Conservation (phyloP, 2,113 vertebrate genomes). For the Harpagus bidentatus region DNA sequence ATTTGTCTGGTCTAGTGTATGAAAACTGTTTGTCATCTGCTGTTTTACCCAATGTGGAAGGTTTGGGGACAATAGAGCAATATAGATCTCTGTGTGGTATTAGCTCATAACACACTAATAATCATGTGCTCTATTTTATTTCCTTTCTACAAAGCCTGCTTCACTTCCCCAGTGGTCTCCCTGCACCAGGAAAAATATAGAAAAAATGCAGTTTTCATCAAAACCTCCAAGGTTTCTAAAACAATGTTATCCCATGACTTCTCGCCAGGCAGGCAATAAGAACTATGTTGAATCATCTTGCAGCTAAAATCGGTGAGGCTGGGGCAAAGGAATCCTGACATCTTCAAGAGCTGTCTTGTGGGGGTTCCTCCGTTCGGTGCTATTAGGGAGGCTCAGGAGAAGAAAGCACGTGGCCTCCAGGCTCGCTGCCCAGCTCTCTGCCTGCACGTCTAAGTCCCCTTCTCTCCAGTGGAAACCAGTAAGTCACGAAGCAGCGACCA, state of each 20-base stretch:
- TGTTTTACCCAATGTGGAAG: constrained; percentile 8
- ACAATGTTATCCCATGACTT: neutral
- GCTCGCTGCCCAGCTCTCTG: neutral
- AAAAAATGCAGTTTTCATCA: neutral
- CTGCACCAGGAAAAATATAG: neutral
- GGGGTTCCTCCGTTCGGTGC: neutral
- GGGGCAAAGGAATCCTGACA: neutral
- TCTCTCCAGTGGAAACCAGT: neutral
- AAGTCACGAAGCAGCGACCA: neutral
- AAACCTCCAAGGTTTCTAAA: neutral
- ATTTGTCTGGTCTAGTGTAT: constrained; percentile 8
- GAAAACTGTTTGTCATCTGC: constrained; percentile 10
- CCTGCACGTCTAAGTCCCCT: neutral
- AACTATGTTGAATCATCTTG: neutral
- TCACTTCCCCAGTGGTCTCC: neutral
- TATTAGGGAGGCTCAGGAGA: neutral
- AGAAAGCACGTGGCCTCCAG: neutral
- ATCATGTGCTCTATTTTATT: constrained; percentile 19
- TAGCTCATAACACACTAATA: constrained; percentile 11
- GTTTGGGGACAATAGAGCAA: neutral
- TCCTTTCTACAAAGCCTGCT: neutral
- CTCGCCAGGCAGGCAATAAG: neutral
- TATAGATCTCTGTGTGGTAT: constrained; percentile 17
- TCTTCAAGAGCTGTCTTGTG: neutral
- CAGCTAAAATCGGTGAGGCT: neutral